A percentile compares a stretch with the other conserved stretches of the same genome.
phyloP scores from a whole-genome alignment of 2,113 vertebrate species.

The Pangasianodon gigas region DNA sequence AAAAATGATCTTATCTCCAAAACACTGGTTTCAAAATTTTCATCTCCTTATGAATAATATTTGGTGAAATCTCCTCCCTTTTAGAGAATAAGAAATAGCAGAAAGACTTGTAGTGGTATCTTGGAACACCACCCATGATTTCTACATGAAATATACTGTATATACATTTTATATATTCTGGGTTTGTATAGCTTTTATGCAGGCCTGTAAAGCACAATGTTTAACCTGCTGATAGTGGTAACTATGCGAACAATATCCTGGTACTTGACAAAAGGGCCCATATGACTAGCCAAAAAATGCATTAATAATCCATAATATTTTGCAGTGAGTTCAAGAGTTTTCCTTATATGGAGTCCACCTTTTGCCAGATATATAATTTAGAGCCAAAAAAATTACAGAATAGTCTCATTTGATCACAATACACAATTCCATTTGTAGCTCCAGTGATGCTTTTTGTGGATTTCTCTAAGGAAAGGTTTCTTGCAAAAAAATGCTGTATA shows the following conservation, averaged over 20 bases:
- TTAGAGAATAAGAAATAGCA: not conserved
- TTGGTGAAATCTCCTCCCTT: not conserved
- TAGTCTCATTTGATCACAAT: not conserved
- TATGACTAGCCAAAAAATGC: not conserved
- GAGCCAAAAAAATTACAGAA: not conserved
- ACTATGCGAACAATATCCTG: not conserved
- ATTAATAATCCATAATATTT: not conserved
- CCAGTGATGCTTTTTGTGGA: not conserved
- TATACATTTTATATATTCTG: not conserved
- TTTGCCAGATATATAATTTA: not conserved
- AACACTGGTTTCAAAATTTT: not conserved
- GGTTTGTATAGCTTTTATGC: not conserved
- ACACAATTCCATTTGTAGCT: not conserved
- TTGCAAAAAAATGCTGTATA: not conserved
- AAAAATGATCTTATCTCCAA: not conserved
- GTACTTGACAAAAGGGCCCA: not conserved
- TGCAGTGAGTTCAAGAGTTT: not conserved
- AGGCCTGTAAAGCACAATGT: not conserved
- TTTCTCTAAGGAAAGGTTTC: not conserved
- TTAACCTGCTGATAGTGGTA: not conserved
- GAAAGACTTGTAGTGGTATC: not conserved
- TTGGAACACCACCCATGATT: not conserved
- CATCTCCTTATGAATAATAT: not conserved
- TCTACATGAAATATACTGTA: not conserved
- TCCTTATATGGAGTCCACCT: not conserved